Evolutionary conservation across 2,888 invertebrate genomes (phyloP).

Genomic region (Zhengitettix transpicula): DNA sequence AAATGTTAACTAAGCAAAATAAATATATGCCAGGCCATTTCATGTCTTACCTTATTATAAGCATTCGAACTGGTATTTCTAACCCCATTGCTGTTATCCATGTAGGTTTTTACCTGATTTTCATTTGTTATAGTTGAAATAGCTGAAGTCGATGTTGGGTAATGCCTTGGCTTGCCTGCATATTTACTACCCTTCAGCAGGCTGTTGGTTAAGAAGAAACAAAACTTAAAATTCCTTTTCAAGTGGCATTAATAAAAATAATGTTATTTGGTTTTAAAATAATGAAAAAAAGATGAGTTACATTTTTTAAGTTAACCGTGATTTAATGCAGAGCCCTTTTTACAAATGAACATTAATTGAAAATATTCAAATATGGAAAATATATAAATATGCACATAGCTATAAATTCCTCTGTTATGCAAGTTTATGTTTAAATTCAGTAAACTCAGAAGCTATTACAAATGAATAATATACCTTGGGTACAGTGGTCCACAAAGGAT

Average conservation of each 20-base stretch:
- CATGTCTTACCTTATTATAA: slow-evolving; percentile 73
- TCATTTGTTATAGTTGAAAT: slow-evolving; percentile 46
- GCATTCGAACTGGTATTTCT: slow-evolving; percentile 67
- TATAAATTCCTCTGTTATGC: no score
- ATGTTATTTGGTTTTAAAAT: no score
- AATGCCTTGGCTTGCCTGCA: slow-evolving; percentile 38
- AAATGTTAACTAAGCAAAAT: neutral
- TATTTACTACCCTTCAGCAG: slow-evolving; percentile 50
- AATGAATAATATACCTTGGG: slow-evolving; percentile 55
- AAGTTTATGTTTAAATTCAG: no score
- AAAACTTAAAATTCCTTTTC: no score
- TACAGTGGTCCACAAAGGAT: slow-evolving; percentile 93
- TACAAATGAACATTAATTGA: no score
- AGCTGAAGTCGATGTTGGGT: slow-evolving; percentile 26
- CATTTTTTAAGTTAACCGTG: no score
- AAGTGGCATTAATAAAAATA: no score
- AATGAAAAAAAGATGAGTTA: no score
- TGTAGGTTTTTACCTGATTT: slow-evolving; percentile 90
- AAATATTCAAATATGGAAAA: no score
- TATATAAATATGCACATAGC: no score
- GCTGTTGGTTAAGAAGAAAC: slow-evolving; percentile 23
- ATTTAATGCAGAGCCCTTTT: no score
- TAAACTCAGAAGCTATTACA: slow-evolving; percentile 23
- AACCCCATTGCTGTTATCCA: slow-evolving; percentile 72
- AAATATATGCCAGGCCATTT: neutral